A percentile compares a stretch with the other conserved stretches of the same genome.
phyloP scores from a whole-genome alignment of 2,797 vertebrate species.

The Lutjanus campechanus region DNA sequence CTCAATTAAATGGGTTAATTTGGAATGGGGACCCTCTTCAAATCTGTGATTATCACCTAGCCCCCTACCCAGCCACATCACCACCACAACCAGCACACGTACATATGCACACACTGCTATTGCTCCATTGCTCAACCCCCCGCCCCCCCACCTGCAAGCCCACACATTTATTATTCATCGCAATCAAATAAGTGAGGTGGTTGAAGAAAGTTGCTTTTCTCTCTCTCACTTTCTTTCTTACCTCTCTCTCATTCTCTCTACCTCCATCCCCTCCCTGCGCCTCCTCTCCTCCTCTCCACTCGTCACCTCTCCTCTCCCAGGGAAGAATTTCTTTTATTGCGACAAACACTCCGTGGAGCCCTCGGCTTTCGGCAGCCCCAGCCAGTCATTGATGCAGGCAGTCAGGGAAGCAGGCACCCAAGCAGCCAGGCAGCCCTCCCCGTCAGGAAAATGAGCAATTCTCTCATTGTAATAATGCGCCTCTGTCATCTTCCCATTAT shows the following conservation, averaged over 20 bases:
- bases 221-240: slow-evolving; percentile 62
- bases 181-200: slow-evolving; percentile 98
- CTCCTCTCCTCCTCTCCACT: slow-evolving; percentile 67
- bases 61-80: slow-evolving; percentile 61
- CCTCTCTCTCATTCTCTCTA: slow-evolving; percentile 61
- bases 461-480: slow-evolving; percentile 99
- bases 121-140: slow-evolving; percentile 26
- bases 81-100: slow-evolving; percentile 32
- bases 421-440: slow-evolving; percentile 90
- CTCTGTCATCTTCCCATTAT: slow-evolving; percentile 99
- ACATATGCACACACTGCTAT: slow-evolving; percentile 38
- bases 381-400: slow-evolving; percentile 79
- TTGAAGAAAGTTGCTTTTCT: slow-evolving; percentile 93
- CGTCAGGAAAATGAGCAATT: slow-evolving; percentile 97
- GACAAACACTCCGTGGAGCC: slow-evolving; percentile 84
- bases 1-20: slow-evolving; percentile 90
- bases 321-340: slow-evolving; percentile 98
- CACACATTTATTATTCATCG: slow-evolving; percentile 98
- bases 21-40: slow-evolving; percentile 76
- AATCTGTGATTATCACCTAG: slow-evolving; percentile 84
- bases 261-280: slow-evolving; percentile 64
- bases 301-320: slow-evolving; percentile 79
- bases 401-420: slow-evolving; percentile 71
- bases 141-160: slow-evolving; percentile 61
- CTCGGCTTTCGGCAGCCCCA: slow-evolving; percentile 78